These are phyloP conservation scores for Hyperoplus lanceolatus DNA, from an alignment of 2,797 vertebrate genomes.

Conservation along the genomic window DNA sequence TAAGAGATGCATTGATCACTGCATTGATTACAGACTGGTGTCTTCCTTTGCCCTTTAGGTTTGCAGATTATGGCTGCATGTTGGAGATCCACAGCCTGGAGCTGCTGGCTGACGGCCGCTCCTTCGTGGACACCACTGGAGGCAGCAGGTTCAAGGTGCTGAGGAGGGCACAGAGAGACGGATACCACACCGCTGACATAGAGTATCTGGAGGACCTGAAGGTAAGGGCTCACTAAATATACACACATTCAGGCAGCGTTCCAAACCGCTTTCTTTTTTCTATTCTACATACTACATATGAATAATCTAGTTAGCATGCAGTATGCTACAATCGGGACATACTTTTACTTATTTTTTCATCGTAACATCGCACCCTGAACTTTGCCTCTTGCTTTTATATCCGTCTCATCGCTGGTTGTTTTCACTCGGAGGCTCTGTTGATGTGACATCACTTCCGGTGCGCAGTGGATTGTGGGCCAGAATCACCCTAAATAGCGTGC, in stretches of 20 bases:
- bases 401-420: no score
- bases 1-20: no score
- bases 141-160: constrained; percentile 89
- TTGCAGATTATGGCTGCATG: constrained; percentile 92
- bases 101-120: constrained; percentile 89
- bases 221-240: constrained; percentile 73
- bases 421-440: no score
- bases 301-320: background rate
- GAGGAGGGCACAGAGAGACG: constrained; percentile 89
- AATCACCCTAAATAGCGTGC: no score
- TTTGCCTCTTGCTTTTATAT: background rate
- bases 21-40: background rate
- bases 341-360: no score
- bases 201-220: constrained; percentile 91
- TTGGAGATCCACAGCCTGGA: constrained; percentile 89
- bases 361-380: background rate
- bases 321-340: no score
- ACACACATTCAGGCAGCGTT: no score
- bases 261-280: no score
- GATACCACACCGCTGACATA: constrained; percentile 93
- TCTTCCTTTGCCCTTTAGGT: constrained; percentile 76
- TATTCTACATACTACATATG: no score
- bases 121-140: constrained; percentile 90
- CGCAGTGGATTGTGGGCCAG: no score
- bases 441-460: no score